Conservation (phyloP, 64 coral and sea anemone genomes). For the Platygyra sinensis region DNA sequence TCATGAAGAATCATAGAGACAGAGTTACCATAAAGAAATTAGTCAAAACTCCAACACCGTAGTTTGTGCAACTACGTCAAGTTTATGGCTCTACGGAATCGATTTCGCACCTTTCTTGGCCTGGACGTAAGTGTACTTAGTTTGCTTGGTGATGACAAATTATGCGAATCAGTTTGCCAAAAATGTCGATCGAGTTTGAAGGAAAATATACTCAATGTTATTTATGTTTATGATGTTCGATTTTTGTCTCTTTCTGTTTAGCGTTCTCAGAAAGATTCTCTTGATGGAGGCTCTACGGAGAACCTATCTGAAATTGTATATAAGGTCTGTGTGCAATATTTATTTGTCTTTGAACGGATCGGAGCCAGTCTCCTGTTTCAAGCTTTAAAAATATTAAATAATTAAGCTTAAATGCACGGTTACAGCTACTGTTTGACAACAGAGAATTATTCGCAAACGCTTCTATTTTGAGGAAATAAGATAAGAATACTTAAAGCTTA, state of each 20-base stretch:
- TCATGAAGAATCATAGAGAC: too few relatives aligned
- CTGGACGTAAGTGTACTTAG: conserved; percentile 69
- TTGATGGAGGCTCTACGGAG: conserved; percentile 66
- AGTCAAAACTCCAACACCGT: background rate
- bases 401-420: too few relatives aligned
- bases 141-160: background rate
- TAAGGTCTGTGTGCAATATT: conserved; percentile 46
- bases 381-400: too few relatives aligned
- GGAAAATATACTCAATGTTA: background rate
- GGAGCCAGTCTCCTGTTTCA: too few relatives aligned
- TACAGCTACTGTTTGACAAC: too few relatives aligned
- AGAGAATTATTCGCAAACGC: too few relatives aligned
- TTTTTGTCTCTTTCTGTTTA: conserved; percentile 21
- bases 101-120: conserved; percentile 76
- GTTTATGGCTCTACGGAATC: conserved; percentile 72
- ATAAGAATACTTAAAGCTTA: too few relatives aligned
- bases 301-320: conserved; percentile 72
- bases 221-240: background rate
- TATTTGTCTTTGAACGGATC: background rate
- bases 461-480: background rate
- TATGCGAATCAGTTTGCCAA: background rate
- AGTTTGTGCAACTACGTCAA: background rate
- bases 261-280: conserved; percentile 63
- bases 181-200: background rate
- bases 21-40: too few relatives aligned